Base-by-base conservation (phyloP, 2,888 invertebrate species). In the Trypoxylon attenuatum region DNA sequence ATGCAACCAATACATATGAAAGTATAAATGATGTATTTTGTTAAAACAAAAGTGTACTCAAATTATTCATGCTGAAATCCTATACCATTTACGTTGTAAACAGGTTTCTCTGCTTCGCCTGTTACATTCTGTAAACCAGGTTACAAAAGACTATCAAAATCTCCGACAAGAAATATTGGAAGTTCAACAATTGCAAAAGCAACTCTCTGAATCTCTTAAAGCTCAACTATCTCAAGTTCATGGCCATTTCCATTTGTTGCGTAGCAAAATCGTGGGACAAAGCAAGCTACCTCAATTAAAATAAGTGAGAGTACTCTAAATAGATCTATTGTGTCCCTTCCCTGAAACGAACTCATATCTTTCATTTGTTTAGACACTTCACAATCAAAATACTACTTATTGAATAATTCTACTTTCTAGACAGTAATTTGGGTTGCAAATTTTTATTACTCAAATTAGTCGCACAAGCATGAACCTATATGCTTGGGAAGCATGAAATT, bases 101-200 rank as follows among this genome's bases (percentile, higher is more conserved):
- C 91, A 94, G 82, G 89, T 92, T 65, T 93, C 93, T 79, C 92
- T 94, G 47, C 89, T 93, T 86, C 91, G 92, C 82, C 88, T 95
- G 60, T 89, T 95, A 62, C 91, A 92, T 82, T 93, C 94, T 18
- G 94, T 95, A 66, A 92, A 93, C 10, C 88, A 91, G 89, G 91
- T 91, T 67, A 93, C 92, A 76, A 92, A 92, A 68, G 94, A 94
- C 86, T 95, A 94, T 87, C 92, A 93, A 85, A 92, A 93, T 80
- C 88, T 95, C 54, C 91, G 94, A 27, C 92, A 92, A 82, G 94
- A 95, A 87, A 90, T 95, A 78, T 90, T 91, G 77, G 94, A 94
- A 81, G 94, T 94, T 71, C 94, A 94, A 83, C 93, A 93, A 69
- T 87, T 94, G 77, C 94, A 94, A 87, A 91, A 92, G 73, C 94